Evolutionary conservation across 2,797 vertebrate species (phyloP).

Genomic region (Phaenicophaeus curvirostris): DNA sequence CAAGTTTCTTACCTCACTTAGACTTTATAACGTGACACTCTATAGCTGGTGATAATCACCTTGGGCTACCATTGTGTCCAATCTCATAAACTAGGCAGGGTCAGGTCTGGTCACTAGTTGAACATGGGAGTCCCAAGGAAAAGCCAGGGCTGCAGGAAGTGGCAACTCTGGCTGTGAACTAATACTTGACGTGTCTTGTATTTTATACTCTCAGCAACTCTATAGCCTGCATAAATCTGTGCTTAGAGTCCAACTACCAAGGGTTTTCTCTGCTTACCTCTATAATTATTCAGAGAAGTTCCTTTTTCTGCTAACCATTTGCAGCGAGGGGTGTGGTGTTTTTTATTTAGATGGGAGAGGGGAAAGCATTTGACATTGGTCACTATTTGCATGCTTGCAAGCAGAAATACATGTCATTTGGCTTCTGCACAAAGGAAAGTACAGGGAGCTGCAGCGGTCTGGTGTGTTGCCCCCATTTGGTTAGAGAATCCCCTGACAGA

Average conservation of each 20-base stretch:
- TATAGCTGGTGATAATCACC: constrained; percentile 69
- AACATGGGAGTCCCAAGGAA: neutral
- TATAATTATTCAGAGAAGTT: neutral
- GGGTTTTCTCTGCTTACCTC: neutral
- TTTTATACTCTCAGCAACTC: neutral
- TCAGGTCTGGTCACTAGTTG: neutral
- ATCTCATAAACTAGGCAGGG: constrained; percentile 40
- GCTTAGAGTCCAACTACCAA: neutral
- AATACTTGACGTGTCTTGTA: neutral
- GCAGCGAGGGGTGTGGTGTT: accelerated
- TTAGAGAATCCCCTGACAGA: neutral
- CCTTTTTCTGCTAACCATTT: neutral
- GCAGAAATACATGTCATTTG: neutral
- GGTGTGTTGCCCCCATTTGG: neutral
- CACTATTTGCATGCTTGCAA: neutral
- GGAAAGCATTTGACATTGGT: neutral
- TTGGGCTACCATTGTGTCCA: neutral
- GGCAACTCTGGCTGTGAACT: neutral
- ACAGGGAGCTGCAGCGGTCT: neutral
- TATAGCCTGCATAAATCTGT: neutral
- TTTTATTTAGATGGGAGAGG: neutral
- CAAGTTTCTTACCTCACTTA: constrained; percentile 53
- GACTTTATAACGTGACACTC: constrained; percentile 44
- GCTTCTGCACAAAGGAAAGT: neutral
- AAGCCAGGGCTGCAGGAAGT: neutral